phyloP scores from a whole-genome alignment of 2,888 invertebrate genomes.

The Oscheius onirici region DNA sequence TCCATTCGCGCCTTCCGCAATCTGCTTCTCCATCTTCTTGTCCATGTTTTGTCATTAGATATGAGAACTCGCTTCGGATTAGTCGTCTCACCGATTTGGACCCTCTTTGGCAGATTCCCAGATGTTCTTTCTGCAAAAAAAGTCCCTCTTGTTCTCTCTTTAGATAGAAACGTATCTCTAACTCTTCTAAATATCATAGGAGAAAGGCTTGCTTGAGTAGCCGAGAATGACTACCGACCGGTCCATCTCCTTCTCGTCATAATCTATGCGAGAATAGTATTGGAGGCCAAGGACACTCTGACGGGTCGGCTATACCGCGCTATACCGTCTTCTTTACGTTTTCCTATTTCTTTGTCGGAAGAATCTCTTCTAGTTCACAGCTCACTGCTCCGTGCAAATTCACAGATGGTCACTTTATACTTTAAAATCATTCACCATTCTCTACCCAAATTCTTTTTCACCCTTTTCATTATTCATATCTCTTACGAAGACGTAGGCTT shows the following conservation, averaged over 20 bases:
- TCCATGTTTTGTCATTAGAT: neutral
- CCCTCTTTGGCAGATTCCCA: neutral
- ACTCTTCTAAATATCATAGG: neutral
- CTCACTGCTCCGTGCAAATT: too few species aligned
- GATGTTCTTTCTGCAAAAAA: neutral
- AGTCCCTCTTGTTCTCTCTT: neutral
- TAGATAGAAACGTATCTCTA: neutral
- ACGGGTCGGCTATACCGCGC: neutral
- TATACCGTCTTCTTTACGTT: neutral
- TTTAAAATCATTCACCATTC: too few species aligned
- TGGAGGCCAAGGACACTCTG: slow-evolving; percentile 17
- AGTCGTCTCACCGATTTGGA: neutral
- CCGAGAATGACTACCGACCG: neutral
- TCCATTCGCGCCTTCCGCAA: neutral
- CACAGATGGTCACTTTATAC: too few species aligned
- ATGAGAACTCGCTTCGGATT: neutral
- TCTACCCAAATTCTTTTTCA: too few species aligned
- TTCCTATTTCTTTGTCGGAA: neutral
- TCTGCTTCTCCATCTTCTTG: neutral
- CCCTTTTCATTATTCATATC: too few species aligned
- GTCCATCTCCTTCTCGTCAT: slow-evolving; percentile 2
- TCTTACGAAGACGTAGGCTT: too few species aligned
- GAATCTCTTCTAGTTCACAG: too few species aligned
- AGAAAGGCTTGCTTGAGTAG: neutral
- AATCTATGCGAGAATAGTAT: slow-evolving; percentile 29